Evolutionary conservation across 2,888 invertebrate species (phyloP).

Genomic region (Thecocarcelia acutangulata): DNA sequence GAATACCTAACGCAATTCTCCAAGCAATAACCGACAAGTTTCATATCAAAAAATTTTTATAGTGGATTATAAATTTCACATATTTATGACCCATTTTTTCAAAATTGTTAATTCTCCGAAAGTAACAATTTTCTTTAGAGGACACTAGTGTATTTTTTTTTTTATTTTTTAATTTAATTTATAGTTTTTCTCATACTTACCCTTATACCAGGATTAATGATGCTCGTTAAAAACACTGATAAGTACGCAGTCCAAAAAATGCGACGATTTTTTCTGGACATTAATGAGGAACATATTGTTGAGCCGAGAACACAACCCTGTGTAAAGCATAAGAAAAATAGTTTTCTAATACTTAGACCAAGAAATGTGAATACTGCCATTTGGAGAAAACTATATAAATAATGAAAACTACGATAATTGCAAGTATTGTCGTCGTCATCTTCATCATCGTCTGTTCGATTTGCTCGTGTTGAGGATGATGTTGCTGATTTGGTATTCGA

Average conservation of each 20-base stretch:
- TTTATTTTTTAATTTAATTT: neutral
- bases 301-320: constrained; percentile 85
- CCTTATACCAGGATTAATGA: constrained; percentile 79
- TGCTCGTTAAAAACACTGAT: constrained; percentile 82
- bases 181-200: constrained; percentile 70
- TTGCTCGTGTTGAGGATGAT: constrained; percentile 3
- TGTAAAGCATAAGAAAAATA: constrained; percentile 80
- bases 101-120: too few species aligned
- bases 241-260: constrained; percentile 81
- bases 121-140: neutral
- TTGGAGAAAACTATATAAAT: constrained; percentile 87
- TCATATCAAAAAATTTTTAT: too few species aligned
- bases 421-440: constrained; percentile 56
- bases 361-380: constrained; percentile 84
- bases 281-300: constrained; percentile 85
- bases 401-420: constrained; percentile 75
- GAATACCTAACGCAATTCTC: too few species aligned
- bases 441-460: constrained; percentile 17
- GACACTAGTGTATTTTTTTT: neutral
- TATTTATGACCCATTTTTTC: too few species aligned
- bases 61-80: too few species aligned
- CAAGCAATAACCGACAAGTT: too few species aligned
- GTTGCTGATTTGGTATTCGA: constrained; percentile 25
- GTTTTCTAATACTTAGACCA: constrained; percentile 78
- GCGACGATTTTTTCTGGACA: constrained; percentile 82